Base-by-base conservation (phyloP, 2,113 vertebrate species). In the Hypanus sabinus region DNA sequence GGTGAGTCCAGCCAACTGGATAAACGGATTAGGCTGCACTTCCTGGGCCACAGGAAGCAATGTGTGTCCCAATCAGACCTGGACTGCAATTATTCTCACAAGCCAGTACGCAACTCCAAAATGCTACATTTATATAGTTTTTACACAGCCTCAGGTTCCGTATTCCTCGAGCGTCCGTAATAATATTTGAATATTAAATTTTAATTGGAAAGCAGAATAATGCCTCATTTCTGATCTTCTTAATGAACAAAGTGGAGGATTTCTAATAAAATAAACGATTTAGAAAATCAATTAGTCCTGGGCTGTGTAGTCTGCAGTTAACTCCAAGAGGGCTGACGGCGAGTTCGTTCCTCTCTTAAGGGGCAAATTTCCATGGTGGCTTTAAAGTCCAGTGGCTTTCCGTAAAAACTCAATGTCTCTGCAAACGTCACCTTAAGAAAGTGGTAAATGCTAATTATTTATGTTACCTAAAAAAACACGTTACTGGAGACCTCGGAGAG, bases 141-240 rank as follows among this genome's bases (percentile, higher is more conserved):
- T 75, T 55, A 22, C 38, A 73, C 36, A 46, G 91, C 91, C 91
- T 73, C 46, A 30, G 91, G 91, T 93, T 93, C 70, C 27, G 70
- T 70, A 75, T 75, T 93, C 91, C 73, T 73, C 71, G 36, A 73
- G 91, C 91, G 30, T 75, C 70, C 91, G 71, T 93, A 93, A 93
- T 93, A 93, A 93, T 93, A 93, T 93, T 93, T 93, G 91, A 93
- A 93, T 93, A 93, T 93, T 93, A 71, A 71, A 73, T 93, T 93
- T 93, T 93, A 93, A 93, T 93, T 93, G 71, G 68, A 93, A 73
- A 93, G 38, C 91, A 73, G 91, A 93, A 93, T 93, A 93, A 93
- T 93, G 91, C 38, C 91, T 93, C 91, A 93, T 93, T 93, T 93
- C 70, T 36, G 70, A 73, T 73, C 91, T 93, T 73, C 71, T 93